Conservation (phyloP, 2,113 vertebrate species). For the Camelus bactrianus region DNA sequence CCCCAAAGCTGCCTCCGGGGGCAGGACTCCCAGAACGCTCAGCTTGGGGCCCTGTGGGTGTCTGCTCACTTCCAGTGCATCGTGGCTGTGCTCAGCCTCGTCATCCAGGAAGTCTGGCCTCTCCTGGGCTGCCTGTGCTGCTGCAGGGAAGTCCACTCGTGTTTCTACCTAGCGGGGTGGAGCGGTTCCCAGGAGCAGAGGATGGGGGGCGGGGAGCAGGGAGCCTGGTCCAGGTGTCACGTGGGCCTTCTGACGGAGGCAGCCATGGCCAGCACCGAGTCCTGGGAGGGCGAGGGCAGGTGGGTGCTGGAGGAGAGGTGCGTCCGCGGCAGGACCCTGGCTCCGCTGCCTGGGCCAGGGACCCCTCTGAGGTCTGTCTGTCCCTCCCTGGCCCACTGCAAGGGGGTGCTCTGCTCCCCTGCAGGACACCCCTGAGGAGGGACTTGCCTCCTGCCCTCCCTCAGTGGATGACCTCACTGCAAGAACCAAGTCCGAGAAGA, state of each 20-base stretch:
- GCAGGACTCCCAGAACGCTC: accelerated
- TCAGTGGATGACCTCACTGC: accelerated
- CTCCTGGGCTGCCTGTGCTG: neutral
- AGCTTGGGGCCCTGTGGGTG: accelerated
- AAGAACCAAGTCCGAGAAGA: neutral
- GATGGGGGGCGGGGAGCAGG: accelerated
- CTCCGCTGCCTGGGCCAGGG: neutral
- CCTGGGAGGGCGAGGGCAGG: neutral
- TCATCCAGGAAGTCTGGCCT: neutral
- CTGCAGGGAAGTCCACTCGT: too few relatives aligned
- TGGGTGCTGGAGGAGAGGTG: accelerated
- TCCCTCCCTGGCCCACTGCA: too few relatives aligned
- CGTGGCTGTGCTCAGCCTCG: accelerated
- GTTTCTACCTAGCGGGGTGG: neutral
- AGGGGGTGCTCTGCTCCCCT: too few relatives aligned
- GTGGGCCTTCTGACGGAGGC: too few relatives aligned
- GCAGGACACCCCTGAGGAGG: neutral
- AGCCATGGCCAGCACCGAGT: neutral
- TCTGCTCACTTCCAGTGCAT: accelerated
- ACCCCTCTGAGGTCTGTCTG: accelerated
- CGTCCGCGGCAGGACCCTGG: accelerated
- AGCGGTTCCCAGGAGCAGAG: neutral
- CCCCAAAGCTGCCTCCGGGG: too few relatives aligned
- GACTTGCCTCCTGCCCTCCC: too few relatives aligned
- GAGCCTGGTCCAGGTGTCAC: accelerated